Base-by-base conservation (phyloP, 1,140 invertebrate genomes). In the Lordiphosa clarofinis region DNA sequence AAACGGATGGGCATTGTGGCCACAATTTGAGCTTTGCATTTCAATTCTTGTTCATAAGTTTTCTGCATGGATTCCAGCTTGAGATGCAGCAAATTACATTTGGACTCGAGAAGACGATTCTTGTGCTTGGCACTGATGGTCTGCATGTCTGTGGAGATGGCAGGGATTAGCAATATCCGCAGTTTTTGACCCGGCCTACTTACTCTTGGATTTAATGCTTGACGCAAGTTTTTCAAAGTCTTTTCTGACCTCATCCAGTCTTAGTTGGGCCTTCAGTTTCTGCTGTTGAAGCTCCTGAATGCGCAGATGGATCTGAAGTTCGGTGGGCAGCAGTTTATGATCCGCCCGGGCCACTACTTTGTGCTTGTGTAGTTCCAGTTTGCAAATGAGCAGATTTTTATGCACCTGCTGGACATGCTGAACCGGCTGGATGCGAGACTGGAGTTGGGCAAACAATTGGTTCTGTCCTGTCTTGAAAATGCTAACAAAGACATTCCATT, bases 201-300 rank as follows among this genome's bases (percentile, higher is more conserved):
- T 49, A 88, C 87, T 88, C 42, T 88, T 88, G 10, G 61, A 56
- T 50, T 87, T 88, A 0, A 87, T 72, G 28, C 46, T 52, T 9
- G 67, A 52, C 4, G 75, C 63, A 11, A 73, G 37, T 31, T 33
- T 44, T 19, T 88, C 67, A 42, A 47, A 75, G 44, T 86, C 66
- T 21, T 75, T 73, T 21, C 67, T 68, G 2, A 10, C 21, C 50
- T 87, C 87, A 0, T 40, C 42, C 4, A 79, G 39, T 6, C 36
- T 36, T 10, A 53, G 46, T 4, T 62, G 42, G 2, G 56, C 56
- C 5, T 56, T 66, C 9, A 74, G 62, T 19, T 71, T 74, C 1
- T 69, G 35, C 53, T 73, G 69, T 6, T 58, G 54, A 0, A 87
- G 50, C 12, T 87, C 79, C 28, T 86, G 37, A 31, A 88, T 69